Base-by-base conservation (phyloP, 2,888 invertebrate genomes). In the Ellobium chinense region DNA sequence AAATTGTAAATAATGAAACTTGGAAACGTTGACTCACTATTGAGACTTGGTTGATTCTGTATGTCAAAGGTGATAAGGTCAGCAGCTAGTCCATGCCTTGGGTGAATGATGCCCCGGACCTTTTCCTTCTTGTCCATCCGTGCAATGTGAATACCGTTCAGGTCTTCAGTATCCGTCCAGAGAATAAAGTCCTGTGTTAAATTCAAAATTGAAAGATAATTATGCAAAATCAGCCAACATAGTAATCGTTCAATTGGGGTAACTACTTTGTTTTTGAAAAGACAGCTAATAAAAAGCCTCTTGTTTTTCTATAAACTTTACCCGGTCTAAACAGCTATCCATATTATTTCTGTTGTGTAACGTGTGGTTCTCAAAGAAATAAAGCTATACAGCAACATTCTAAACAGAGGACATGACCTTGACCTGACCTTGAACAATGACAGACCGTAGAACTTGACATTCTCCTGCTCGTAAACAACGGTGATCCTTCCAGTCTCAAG, bases 71-170 rank as follows among this genome's bases (percentile, higher is more conserved):
- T 88, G 58, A 91, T 87, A 36, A 91, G 85, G 74, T 90, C 90
- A 5, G 86, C 82, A 4, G 91, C 90, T n/a, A 83, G 63, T 1
- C 91, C 91, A 27, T 88, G 84, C 46, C 87, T 88, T 5, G 91
- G 91, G 76, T 91, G 91, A 24, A 91, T 84, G 76, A 91, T 89
- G 24, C 91, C 91, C 3, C 91, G 83, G 4, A 89, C 88, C 75
- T 91, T 91, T 62, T 88, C 88, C 58, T 87, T 85, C 29, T 86
- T 88, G 65, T 89, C 88, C n/a, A 89, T 62, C 7, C 89, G 82
- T 12, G 89, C 91, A 1, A 88, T 87, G 79, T 91, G 91, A 7
- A 91, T 86, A 1, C 91, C 91, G 77, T 91, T 91, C 83, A 87
- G 84, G 24, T 87, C 84, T 5, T 84, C 85, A 3, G 84, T 87